Conservation (phyloP, 2,797 vertebrate species). For the Cheirogaleus major region DNA sequence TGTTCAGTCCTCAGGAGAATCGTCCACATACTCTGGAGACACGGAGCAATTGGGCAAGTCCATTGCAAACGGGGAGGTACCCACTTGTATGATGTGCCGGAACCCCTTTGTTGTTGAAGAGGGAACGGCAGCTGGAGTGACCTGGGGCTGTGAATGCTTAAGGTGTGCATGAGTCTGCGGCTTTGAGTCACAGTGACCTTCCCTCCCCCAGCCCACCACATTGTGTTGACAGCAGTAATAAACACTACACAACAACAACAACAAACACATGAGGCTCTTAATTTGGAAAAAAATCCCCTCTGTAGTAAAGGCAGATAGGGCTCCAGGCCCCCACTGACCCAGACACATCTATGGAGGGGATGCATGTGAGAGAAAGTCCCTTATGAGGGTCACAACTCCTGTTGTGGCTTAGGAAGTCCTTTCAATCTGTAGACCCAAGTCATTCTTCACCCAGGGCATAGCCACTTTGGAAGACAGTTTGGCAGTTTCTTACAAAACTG, state of each 20-base stretch:
- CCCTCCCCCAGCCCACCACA: neutral
- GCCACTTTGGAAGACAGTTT: neutral
- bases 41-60: neutral
- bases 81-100: accelerated
- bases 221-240: neutral
- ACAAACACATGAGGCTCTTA: neutral
- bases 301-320: neutral
- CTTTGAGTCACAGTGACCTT: neutral
- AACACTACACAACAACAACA: neutral
- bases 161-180: neutral
- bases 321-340: neutral
- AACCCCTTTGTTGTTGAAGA: neutral
- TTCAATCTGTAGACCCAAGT: no score
- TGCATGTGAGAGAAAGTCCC: neutral
- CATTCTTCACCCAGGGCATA: no score
- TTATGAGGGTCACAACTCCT: neutral
- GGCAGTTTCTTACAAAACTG: neutral
- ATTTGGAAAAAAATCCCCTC: neutral
- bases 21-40: neutral
- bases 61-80: neutral
- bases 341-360: neutral
- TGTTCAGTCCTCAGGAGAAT: neutral
- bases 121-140: neutral
- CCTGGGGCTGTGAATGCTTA: neutral
- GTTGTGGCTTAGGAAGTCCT: no score